phyloP scores from a whole-genome alignment of 1,140 invertebrate species.

The Cherax destructor region DNA sequence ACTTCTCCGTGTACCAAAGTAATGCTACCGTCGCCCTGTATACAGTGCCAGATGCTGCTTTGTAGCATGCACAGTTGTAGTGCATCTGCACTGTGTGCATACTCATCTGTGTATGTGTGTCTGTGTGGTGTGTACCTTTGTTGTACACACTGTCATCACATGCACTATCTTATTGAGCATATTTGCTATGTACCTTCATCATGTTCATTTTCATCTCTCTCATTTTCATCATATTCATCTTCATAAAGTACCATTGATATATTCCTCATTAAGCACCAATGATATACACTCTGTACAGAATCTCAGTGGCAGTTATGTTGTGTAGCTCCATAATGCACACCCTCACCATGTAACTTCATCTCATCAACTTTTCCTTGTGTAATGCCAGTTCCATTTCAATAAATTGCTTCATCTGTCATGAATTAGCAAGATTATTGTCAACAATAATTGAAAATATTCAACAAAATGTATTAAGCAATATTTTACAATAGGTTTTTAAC shows the following conservation, averaged over 20 bases:
- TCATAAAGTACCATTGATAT: not conserved
- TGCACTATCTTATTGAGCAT: not conserved
- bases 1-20: constrained; percentile 66
- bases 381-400: constrained; percentile 13
- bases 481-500: not conserved
- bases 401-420: not conserved
- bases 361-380: not conserved
- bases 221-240: not conserved
- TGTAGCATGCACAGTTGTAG: constrained; percentile 25
- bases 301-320: not conserved
- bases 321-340: constrained; percentile 21
- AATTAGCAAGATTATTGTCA: not conserved
- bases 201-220: not conserved
- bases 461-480: not conserved
- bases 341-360: constrained; percentile 6
- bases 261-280: not conserved
- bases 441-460: not conserved
- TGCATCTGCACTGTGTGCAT: not conserved
- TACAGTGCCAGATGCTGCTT: constrained; percentile 47
- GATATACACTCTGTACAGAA: too few relatives aligned
- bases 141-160: not conserved
- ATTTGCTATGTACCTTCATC: constrained; percentile 1
- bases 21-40: constrained; percentile 46
- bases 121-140: constrained; percentile 30
- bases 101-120: not conserved